phyloP scores from a whole-genome alignment of 2,888 invertebrate species.

The Busseola fusca region DNA sequence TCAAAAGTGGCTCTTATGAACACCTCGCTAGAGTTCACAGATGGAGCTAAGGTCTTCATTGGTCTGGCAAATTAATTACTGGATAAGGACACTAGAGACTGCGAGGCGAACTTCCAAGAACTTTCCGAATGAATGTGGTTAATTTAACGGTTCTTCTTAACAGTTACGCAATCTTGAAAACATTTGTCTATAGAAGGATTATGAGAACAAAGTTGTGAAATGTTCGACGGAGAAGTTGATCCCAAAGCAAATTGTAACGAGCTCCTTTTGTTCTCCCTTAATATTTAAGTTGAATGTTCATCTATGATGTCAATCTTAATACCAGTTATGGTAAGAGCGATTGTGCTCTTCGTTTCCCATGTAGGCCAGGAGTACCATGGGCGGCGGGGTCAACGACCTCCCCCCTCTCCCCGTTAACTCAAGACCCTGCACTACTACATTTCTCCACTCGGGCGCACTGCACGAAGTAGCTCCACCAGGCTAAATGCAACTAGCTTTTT shows the following conservation, averaged over 20 bases:
- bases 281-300: slow-evolving; percentile 42
- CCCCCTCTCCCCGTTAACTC: slow-evolving; percentile 65
- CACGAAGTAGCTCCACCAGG: slow-evolving; percentile 68
- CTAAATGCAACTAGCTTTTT: slow-evolving; percentile 67
- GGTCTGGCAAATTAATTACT: slow-evolving; percentile 69
- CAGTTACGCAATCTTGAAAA: slow-evolving; percentile 75
- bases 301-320: slow-evolving; percentile 61
- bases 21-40: slow-evolving; percentile 36
- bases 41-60: slow-evolving; percentile 39
- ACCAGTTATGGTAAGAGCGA: slow-evolving; percentile 67
- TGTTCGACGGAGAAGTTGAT: slow-evolving; percentile 53
- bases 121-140: slow-evolving; percentile 81
- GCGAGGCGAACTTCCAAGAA: slow-evolving; percentile 76
- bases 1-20: slow-evolving; percentile 34
- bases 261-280: slow-evolving; percentile 47
- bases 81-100: slow-evolving; percentile 72
- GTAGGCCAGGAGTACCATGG: slow-evolving; percentile 87
- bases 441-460: slow-evolving; percentile 78
- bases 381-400: slow-evolving; percentile 80
- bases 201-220: slow-evolving; percentile 66
- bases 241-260: slow-evolving; percentile 42
- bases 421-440: slow-evolving; percentile 80
- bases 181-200: slow-evolving; percentile 69
- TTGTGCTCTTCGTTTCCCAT: slow-evolving; percentile 67
- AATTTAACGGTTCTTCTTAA: slow-evolving; percentile 78